These are phyloP conservation scores for Xestia xanthographa DNA, from an alignment of 2,888 invertebrate genomes.

Conservation along the genomic window DNA sequence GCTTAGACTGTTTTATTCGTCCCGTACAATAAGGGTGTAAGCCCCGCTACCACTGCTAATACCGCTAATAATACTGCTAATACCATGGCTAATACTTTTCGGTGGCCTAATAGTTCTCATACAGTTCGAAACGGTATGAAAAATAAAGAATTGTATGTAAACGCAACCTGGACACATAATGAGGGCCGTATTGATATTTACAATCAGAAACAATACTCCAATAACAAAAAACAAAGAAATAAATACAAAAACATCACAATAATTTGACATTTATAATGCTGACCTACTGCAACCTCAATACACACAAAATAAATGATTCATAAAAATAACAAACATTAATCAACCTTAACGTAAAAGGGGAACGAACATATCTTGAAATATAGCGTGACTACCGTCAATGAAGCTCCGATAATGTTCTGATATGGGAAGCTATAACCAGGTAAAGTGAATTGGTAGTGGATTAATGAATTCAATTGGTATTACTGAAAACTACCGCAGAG, in stretches of 20 bases:
- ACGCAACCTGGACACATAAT: background rate
- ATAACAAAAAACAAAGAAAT: background rate
- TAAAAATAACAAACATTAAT: slow-evolving; percentile 38
- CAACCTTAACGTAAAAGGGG: slow-evolving; percentile 31
- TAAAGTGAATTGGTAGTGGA: slow-evolving; percentile 41
- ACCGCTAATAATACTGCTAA: too few species aligned
- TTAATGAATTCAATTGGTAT: slow-evolving; percentile 35
- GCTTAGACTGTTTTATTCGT: background rate
- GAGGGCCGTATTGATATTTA: background rate
- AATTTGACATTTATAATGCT: slow-evolving; percentile 19
- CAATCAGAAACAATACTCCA: background rate
- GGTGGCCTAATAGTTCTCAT: background rate
- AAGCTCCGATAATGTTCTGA: slow-evolving; percentile 44
- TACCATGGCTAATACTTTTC: background rate
- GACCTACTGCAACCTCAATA: background rate
- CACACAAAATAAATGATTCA: slow-evolving; percentile 1
- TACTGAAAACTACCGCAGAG: slow-evolving; percentile 1
- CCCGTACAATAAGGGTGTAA: background rate
- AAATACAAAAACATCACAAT: background rate
- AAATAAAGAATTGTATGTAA: background rate
- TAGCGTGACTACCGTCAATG: slow-evolving; percentile 58
- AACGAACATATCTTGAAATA: slow-evolving; percentile 38
- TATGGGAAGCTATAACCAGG: slow-evolving; percentile 45
- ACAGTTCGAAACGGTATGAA: background rate
- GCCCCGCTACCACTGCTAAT: background rate